phyloP scores from a whole-genome alignment of 2,888 invertebrate genomes.

The Nemotelus pantherinus region DNA sequence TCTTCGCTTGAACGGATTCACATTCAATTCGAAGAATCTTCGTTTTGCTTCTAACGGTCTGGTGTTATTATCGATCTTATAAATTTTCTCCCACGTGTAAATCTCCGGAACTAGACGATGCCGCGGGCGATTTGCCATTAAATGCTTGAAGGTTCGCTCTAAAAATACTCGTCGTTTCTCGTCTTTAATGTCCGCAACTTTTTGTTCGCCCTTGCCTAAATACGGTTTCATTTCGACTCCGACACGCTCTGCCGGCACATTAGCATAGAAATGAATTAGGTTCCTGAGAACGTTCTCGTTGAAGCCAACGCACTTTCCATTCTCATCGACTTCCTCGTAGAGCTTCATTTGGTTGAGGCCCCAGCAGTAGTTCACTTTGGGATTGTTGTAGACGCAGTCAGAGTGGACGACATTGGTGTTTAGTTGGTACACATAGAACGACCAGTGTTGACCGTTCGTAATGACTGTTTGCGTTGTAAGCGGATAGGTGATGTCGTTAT shows the following conservation, averaged over 20 bases:
- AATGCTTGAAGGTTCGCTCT: slow-evolving; percentile 74
- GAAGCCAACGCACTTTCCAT: slow-evolving; percentile 76
- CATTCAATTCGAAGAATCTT: slow-evolving; percentile 75
- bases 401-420: slow-evolving; percentile 81
- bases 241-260: slow-evolving; percentile 72
- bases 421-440: slow-evolving; percentile 89
- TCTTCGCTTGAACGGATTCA: slow-evolving; percentile 71
- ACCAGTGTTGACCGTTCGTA: slow-evolving; percentile 88
- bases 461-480: slow-evolving; percentile 87
- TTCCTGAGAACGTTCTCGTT: slow-evolving; percentile 81
- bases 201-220: slow-evolving; percentile 69
- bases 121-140: slow-evolving; percentile 75
- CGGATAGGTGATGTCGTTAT: slow-evolving; percentile 91
- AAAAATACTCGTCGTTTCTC: slow-evolving; percentile 76
- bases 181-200: slow-evolving; percentile 75
- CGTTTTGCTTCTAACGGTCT: slow-evolving; percentile 74
- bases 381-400: slow-evolving; percentile 72
- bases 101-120: slow-evolving; percentile 74
- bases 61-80: slow-evolving; percentile 77
- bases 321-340: slow-evolving; percentile 76
- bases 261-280: slow-evolving; percentile 79
- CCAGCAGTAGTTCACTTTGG: slow-evolving; percentile 82
- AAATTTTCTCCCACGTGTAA: slow-evolving; percentile 85
- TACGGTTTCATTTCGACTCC: slow-evolving; percentile 78
- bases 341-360: slow-evolving; percentile 76